A percentile compares a stretch with the other conserved stretches of the same genome.
Conservation (phyloP, 1,140 invertebrate species). For the Saxidomus purpurata region DNA sequence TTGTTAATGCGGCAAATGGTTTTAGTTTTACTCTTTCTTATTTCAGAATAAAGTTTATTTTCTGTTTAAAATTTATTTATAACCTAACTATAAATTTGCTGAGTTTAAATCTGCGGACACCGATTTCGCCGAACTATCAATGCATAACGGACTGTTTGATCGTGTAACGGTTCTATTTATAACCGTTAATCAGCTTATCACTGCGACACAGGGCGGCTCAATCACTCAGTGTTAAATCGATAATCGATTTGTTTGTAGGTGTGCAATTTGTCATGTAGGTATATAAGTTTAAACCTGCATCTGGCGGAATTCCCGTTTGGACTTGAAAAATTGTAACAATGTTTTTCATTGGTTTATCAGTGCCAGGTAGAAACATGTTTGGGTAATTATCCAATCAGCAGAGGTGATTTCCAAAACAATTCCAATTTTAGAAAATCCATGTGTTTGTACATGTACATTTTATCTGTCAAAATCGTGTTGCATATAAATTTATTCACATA, state of each 20-base stretch:
- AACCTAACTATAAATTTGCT: too few relatives aligned
- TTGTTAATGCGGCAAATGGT: too few relatives aligned
- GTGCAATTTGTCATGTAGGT: conserved; percentile 3
- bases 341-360: conserved; percentile 42
- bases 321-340: conserved; percentile 54
- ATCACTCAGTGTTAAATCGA: conserved; percentile 44
- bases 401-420: conserved; percentile 17
- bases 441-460: conserved; percentile 59
- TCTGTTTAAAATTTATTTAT: too few relatives aligned
- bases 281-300: conserved; percentile 61
- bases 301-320: conserved; percentile 33
- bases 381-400: conserved; percentile 19
- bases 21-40: too few relatives aligned
- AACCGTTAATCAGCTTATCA: conserved; percentile 56
- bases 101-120: too few relatives aligned
- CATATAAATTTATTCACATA: neutral
- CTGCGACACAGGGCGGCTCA: conserved; percentile 20
- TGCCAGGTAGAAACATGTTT: conserved; percentile 50
- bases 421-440: conserved; percentile 29
- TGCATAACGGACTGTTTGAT: conserved; percentile 41
- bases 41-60: too few relatives aligned
- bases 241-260: conserved; percentile 36
- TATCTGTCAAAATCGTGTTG: conserved; percentile 18
- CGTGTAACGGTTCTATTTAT: conserved; percentile 56
- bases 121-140: conserved; percentile 20